Percentiles rank a stretch among this genome's conserved stretches.
These are phyloP conservation scores for Dreissena polymorpha DNA, from an alignment of 1,140 invertebrate species.

Conservation along the genomic window DNA sequence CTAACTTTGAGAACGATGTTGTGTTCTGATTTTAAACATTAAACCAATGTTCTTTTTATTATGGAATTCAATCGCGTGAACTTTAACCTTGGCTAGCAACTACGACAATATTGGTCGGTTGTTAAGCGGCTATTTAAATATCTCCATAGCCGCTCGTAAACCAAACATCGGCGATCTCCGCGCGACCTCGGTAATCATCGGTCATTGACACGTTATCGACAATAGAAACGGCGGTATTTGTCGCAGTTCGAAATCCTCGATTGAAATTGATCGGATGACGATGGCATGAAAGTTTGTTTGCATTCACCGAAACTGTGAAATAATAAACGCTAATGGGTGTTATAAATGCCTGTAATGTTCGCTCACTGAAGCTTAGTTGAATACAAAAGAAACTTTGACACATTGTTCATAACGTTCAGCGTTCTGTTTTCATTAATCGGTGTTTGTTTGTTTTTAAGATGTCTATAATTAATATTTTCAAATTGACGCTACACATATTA, in stretches of 20 bases:
- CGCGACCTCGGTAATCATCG: constrained; percentile 26
- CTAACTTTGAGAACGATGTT: constrained; percentile 23
- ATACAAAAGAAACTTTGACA: no score
- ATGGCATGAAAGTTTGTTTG: no score
- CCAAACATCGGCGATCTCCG: constrained; percentile 40
- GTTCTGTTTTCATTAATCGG: no score
- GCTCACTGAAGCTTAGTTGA: no score
- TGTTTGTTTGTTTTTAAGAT: no score
- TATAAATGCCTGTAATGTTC: no score
- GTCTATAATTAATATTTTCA: no score
- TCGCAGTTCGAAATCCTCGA: constrained; percentile 14
- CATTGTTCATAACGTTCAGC: no score
- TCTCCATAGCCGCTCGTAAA: constrained; percentile 53
- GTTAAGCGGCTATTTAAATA: constrained; percentile 55
- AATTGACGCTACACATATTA: no score
- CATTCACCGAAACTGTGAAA: no score
- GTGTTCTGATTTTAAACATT: constrained; percentile 7
- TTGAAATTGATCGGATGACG: no score
- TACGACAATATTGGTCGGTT: constrained; percentile 44
- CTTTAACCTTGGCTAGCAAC: constrained; percentile 4
- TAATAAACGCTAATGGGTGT: no score
- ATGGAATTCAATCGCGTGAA: constrained; percentile 6
- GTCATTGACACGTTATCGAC: constrained; percentile 6
- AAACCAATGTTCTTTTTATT: constrained; percentile 13
- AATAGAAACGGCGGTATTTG: not conserved